Conservation (phyloP, 2,888 invertebrate species). For the Euspilapteryx auroguttella region DNA sequence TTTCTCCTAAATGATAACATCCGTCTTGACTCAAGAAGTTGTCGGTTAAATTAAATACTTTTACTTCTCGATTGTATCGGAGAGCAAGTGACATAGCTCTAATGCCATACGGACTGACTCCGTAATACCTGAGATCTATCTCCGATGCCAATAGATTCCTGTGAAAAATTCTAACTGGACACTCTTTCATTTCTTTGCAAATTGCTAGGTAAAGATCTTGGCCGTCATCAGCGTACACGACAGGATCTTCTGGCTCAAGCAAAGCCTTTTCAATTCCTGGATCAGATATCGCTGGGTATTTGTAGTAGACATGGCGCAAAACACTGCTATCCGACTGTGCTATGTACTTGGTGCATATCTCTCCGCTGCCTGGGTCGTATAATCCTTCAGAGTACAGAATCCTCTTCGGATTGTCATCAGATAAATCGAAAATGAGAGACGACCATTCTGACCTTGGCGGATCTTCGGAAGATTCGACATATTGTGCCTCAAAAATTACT, state of each 20-base stretch:
- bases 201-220: conserved; percentile 26
- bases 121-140: conserved; percentile 33
- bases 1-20: conserved; percentile 30
- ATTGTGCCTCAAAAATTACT: conserved; percentile 10
- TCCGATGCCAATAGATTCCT: conserved; percentile 16
- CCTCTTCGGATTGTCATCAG: conserved; percentile 18
- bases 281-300: conserved; percentile 30
- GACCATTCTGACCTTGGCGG: conserved; percentile 34
- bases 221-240: conserved; percentile 27
- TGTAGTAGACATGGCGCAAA: conserved; percentile 26
- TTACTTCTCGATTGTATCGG: conserved; percentile 22
- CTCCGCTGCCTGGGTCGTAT: conserved; percentile 26
- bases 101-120: conserved; percentile 25
- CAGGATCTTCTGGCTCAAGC: conserved; percentile 13
- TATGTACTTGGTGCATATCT: conserved; percentile 29
- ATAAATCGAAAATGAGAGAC: conserved; percentile 17
- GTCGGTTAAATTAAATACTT: conserved; percentile 22
- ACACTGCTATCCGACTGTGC: conserved; percentile 26
- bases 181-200: conserved; percentile 28
- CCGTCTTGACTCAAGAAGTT: conserved; percentile 31
- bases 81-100: conserved; percentile 31
- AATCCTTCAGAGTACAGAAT: conserved; percentile 15
- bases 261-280: conserved; percentile 32
- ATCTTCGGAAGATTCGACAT: conserved; percentile 23
- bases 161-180: conserved; percentile 22